These are phyloP conservation scores for Rhogogaster chlorosoma DNA, from an alignment of 2,888 invertebrate genomes.

Conservation along the genomic window DNA sequence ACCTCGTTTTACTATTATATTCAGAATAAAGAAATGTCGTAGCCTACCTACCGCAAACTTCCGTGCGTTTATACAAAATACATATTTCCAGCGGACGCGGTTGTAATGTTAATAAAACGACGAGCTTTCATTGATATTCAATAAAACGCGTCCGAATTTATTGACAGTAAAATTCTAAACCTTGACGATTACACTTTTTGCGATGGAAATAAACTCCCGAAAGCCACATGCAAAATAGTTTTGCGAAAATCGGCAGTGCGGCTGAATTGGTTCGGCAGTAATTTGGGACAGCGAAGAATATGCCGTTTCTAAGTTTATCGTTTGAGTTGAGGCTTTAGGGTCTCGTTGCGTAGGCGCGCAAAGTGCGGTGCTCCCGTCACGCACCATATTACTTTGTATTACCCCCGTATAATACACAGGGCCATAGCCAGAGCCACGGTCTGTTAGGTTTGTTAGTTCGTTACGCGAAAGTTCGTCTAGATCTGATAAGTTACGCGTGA, in stretches of 20 bases:
- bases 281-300: neutral
- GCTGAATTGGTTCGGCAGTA: neutral
- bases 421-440: conserved; percentile 17
- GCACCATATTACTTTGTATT: conserved; percentile 41
- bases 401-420: conserved; percentile 25
- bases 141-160: neutral
- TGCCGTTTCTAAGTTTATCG: neutral
- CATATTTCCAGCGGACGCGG: neutral
- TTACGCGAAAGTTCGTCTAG: conserved; percentile 28
- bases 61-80: neutral
- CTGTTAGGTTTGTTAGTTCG: conserved; percentile 45
- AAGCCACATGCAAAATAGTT: too few species aligned
- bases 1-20: conserved; percentile 30
- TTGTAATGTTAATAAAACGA: neutral
- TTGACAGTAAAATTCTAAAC: neutral
- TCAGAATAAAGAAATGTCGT: neutral
- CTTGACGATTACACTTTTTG: neutral
- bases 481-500: conserved; percentile 47
- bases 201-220: too few species aligned
- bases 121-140: neutral
- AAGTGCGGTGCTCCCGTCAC: neutral
- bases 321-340: conserved; percentile 2
- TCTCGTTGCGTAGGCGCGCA: conserved; percentile 27
- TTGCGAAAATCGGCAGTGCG: neutral
- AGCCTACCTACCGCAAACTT: neutral